phyloP scores from a whole-genome alignment of 2,888 invertebrate genomes.

The Heliothis peltigera region DNA sequence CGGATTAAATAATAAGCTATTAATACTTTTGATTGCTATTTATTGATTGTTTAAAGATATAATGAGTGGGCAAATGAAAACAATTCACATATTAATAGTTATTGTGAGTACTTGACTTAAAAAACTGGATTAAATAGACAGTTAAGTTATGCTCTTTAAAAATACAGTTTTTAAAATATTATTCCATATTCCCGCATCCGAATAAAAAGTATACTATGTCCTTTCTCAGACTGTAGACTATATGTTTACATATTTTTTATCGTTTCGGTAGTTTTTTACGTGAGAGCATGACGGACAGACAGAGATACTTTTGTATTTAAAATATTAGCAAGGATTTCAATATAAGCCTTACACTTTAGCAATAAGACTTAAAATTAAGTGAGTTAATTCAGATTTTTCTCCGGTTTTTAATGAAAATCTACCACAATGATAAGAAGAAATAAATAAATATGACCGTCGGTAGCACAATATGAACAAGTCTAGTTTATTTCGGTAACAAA shows the following conservation, averaged over 20 bases:
- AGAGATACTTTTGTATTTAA: too few relatives aligned
- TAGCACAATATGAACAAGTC: constrained; percentile 51
- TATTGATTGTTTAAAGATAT: not conserved
- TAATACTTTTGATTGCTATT: not conserved
- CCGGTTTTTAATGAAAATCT: constrained; percentile 14
- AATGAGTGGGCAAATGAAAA: not conserved
- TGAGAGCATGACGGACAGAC: too few relatives aligned
- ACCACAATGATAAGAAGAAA: constrained; percentile 17
- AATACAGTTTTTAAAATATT: too few relatives aligned
- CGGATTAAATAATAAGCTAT: not conserved
- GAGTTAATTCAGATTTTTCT: not conserved
- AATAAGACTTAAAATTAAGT: not conserved
- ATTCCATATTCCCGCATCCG: too few relatives aligned
- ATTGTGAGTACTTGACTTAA: too few relatives aligned
- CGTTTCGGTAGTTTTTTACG: too few relatives aligned
- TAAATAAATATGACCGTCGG: constrained; percentile 31
- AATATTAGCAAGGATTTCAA: not conserved
- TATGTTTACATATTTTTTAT: too few relatives aligned
- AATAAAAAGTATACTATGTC: too few relatives aligned
- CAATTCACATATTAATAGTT: too few relatives aligned
- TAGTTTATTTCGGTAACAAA: constrained; percentile 62
- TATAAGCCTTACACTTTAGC: not conserved
- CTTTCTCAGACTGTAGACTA: too few relatives aligned
- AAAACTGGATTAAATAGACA: too few relatives aligned
- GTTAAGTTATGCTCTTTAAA: too few relatives aligned